Conservation (phyloP, 2,888 invertebrate species). For the Napeogenes sylphis region DNA sequence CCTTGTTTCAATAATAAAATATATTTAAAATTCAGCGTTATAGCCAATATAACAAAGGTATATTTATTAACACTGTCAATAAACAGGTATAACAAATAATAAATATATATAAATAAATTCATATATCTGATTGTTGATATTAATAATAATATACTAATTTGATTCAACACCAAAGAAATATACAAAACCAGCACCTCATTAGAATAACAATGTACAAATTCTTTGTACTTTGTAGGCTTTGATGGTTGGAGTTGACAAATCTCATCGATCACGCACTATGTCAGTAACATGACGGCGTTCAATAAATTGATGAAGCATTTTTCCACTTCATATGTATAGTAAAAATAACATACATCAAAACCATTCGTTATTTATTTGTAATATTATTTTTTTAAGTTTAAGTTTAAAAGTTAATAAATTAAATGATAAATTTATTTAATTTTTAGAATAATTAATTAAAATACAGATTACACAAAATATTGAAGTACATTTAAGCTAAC, state of each 20-base stretch:
- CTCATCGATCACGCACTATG: slow-evolving; percentile 57
- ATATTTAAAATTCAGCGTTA: background rate
- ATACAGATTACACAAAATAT: no score
- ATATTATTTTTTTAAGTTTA: background rate
- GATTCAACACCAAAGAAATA: background rate
- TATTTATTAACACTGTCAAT: no score
- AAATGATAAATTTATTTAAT: no score
- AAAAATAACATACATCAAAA: slow-evolving; percentile 25
- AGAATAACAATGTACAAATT: background rate
- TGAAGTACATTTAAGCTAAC: no score
- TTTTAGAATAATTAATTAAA: no score
- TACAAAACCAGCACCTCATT: background rate
- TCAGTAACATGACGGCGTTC: slow-evolving; percentile 43
- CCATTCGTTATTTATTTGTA: slow-evolving; percentile 2
- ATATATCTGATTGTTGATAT: background rate
- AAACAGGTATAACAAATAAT: no score
- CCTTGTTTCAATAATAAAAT: background rate
- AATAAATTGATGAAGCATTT: slow-evolving; percentile 60
- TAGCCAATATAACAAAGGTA: no score
- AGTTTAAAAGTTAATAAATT: background rate
- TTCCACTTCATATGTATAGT: slow-evolving; percentile 28
- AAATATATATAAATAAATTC: no score
- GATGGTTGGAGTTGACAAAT: slow-evolving; percentile 45
- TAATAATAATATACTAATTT: background rate
- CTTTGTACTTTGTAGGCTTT: slow-evolving; percentile 2